Evolutionary conservation across 92 coral and sea anemone species (phyloP).

Genomic region (Epizoanthus ramosus): DNA sequence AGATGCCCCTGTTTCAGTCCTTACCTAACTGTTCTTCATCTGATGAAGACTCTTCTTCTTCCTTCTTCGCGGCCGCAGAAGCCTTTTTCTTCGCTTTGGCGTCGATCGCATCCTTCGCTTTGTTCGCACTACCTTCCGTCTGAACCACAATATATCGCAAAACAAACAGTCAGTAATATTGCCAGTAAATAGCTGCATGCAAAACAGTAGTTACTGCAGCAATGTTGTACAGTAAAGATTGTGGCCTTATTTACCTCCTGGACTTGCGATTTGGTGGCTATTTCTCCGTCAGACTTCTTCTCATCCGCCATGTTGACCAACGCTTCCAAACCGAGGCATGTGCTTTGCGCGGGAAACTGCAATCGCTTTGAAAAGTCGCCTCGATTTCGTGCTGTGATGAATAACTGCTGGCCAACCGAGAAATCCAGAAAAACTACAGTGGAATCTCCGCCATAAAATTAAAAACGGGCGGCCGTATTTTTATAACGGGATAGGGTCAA

Average conservation of each 20-base stretch:
- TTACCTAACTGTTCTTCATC: slow-evolving; percentile 73
- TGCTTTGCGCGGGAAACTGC: slow-evolving; percentile 88
- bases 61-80: slow-evolving; percentile 36
- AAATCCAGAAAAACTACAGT: no score
- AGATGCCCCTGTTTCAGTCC: neutral
- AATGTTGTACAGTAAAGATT: neutral
- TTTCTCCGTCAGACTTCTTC: slow-evolving; percentile 32
- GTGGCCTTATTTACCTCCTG: slow-evolving; percentile 22
- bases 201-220: neutral
- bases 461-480: no score
- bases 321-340: slow-evolving; percentile 75
- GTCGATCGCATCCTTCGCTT: slow-evolving; percentile 29
- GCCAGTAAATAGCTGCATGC: neutral
- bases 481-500: no score
- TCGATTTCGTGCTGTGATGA: slow-evolving; percentile 41
- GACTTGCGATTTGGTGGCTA: slow-evolving; percentile 23
- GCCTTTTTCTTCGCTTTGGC: slow-evolving; percentile 50
- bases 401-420: slow-evolving; percentile 41
- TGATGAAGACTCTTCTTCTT: slow-evolving; percentile 79
- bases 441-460: no score
- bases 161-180: neutral
- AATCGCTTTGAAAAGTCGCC: slow-evolving; percentile 48
- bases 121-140: slow-evolving; percentile 30
- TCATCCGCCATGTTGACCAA: slow-evolving; percentile 81
- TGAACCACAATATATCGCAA: slow-evolving; percentile 2